Evolutionary conservation across 1,140 invertebrate genomes (phyloP).

Genomic region (Lordiphosa collinella): DNA sequence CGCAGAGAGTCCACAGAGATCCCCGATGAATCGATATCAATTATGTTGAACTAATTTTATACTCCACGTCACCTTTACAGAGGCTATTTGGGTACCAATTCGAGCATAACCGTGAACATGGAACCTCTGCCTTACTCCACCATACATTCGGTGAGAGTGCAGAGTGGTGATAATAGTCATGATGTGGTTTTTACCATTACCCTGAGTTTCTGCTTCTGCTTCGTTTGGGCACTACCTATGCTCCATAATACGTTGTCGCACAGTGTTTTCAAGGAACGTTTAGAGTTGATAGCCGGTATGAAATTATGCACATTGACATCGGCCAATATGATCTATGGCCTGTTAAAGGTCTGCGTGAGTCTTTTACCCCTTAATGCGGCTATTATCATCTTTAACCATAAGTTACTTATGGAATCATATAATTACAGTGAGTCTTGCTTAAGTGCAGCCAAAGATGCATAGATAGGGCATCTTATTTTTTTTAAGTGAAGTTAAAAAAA

Average conservation of each 20-base stretch:
- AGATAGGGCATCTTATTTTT: too few species aligned
- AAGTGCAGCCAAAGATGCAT: too few species aligned
- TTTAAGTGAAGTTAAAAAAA: too few species aligned
- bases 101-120: slow-evolving; percentile 22
- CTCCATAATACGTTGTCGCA: slow-evolving; percentile 15
- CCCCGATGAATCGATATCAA: too few species aligned
- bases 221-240: slow-evolving; percentile 36
- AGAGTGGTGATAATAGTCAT: background rate
- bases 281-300: slow-evolving; percentile 51
- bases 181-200: background rate
- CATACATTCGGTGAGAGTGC: slow-evolving; percentile 3
- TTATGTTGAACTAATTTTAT: background rate
- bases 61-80: slow-evolving; percentile 15
- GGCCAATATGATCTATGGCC: slow-evolving; percentile 31
- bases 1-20: too few species aligned
- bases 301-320: slow-evolving; percentile 1
- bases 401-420: slow-evolving; percentile 3
- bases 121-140: slow-evolving; percentile 28
- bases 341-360: background rate
- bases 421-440: slow-evolving; percentile 26
- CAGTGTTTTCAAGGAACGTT: slow-evolving; percentile 3
- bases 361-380: slow-evolving; percentile 17
- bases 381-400: slow-evolving; percentile 4
- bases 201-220: slow-evolving; percentile 28
- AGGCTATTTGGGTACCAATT: slow-evolving; percentile 9